A percentile compares a stretch with the other conserved stretches of the same genome.
Evolutionary conservation across 2,113 vertebrate species (phyloP).

Genomic region (Mobula hypostoma): DNA sequence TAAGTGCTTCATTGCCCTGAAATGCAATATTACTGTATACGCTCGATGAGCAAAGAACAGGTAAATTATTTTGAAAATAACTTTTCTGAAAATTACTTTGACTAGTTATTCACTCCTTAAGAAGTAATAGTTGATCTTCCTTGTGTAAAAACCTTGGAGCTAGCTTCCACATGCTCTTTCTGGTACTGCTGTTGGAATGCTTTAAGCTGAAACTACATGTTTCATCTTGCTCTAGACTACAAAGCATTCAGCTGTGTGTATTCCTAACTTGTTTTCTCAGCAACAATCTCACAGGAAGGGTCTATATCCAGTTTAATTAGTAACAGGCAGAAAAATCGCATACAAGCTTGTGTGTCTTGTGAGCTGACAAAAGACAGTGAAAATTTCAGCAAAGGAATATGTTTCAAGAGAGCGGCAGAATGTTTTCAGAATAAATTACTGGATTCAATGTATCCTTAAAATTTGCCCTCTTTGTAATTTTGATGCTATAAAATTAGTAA

Average conservation of each 20-base stretch:
- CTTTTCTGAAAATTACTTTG: background rate
- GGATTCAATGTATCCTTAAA: background rate
- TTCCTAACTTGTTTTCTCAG: slow-evolving; percentile 35
- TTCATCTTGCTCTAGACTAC: slow-evolving; percentile 36
- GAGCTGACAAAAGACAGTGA: slow-evolving; percentile 15
- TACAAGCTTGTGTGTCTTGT: slow-evolving; percentile 17
- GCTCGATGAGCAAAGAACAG: slow-evolving; percentile 38
- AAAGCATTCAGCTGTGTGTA: slow-evolving; percentile 37
- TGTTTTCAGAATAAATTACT: background rate
- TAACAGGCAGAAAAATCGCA: slow-evolving; percentile 18
- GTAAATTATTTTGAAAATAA: slow-evolving; percentile 37
- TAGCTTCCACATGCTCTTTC: background rate
- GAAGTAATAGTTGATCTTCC: slow-evolving; percentile 17
- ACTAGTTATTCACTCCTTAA: background rate
- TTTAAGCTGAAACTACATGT: slow-evolving; percentile 26
- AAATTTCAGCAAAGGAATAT: background rate
- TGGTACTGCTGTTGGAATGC: slow-evolving; percentile 31
- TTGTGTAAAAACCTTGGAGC: slow-evolving; percentile 21
- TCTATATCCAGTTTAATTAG: slow-evolving; percentile 33
- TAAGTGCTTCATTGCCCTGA: slow-evolving; percentile 36
- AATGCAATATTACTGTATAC: slow-evolving; percentile 38
- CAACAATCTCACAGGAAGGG: slow-evolving; percentile 29
- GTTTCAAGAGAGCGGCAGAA: background rate
- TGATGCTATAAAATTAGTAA: background rate
- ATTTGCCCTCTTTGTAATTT: background rate